Evolutionary conservation across 2,888 invertebrate genomes (phyloP).

Genomic region (Pardosa pseudoannulata): DNA sequence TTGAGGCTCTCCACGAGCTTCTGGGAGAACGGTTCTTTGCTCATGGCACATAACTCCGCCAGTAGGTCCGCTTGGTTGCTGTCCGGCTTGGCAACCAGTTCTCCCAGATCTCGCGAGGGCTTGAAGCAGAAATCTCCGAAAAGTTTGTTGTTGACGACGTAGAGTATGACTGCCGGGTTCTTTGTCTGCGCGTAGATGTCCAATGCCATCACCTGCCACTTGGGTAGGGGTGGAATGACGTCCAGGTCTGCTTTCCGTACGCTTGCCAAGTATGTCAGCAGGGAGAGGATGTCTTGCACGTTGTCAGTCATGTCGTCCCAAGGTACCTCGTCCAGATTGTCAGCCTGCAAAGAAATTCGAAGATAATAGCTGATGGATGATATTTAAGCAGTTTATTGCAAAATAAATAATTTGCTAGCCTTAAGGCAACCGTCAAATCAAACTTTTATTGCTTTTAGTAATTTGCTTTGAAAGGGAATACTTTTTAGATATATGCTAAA

Average conservation of each 20-base stretch:
- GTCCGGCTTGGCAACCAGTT: neutral
- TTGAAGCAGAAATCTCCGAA: constrained; percentile 47
- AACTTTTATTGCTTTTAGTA: too few relatives aligned
- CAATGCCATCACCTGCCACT: constrained; percentile 45
- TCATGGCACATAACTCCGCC: constrained; percentile 38
- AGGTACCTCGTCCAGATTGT: constrained; percentile 35
- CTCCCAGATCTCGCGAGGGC: neutral
- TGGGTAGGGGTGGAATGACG: constrained; percentile 21
- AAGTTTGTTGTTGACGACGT: constrained; percentile 27
- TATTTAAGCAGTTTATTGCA: too few relatives aligned
- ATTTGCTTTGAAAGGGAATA: too few relatives aligned
- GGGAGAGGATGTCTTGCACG: constrained; percentile 20
- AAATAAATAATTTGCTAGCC: too few relatives aligned
- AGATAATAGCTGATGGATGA: too few relatives aligned
- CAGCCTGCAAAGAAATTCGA: constrained; percentile 18
- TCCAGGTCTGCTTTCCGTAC: constrained; percentile 31
- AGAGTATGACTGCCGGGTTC: constrained; percentile 43
- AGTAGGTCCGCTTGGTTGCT: constrained; percentile 2
- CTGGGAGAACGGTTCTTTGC: constrained; percentile 19
- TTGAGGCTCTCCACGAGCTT: neutral
- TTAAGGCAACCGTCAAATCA: too few relatives aligned
- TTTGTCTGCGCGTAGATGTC: constrained; percentile 10
- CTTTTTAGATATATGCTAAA: too few relatives aligned
- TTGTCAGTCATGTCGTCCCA: constrained; percentile 57
- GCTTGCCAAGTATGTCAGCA: constrained; percentile 17